Base-by-base conservation (phyloP, 2,113 vertebrate species). In the Campylomormyrus numenius region DNA sequence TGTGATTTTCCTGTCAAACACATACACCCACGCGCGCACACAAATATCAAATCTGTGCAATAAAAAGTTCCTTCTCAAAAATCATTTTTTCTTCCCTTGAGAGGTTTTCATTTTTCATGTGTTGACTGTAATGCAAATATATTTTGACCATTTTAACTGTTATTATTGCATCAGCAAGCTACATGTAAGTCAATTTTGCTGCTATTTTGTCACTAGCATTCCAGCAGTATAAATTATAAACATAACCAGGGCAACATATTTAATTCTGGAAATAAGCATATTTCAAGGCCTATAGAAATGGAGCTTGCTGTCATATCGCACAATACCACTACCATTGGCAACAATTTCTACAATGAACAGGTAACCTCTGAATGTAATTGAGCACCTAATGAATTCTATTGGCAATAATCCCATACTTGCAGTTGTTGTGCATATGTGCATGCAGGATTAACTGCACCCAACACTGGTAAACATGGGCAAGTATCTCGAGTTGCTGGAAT, bases 31-130 rank as follows among this genome's bases (percentile, higher is more conserved):
- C 83, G 46, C 42, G 19, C 17, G 9, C 42, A n/a, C 83, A 46
- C 42, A 46, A 39, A 85, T 42, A 46, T 85, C 83, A 85, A 85
- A 46, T 48, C 45, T 91, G 93, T 90, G 83, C 62, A 89, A 90
- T 93, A 93, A 94, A 94, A 93, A 92, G 92, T 83, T 80, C 83
- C 90, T 92, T 91, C 90, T 92, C 90, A 85, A 85, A 9, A 85
- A 85, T 85, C 15, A 4, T 85, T 85, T 46, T 46, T 85, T 48
- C 24, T 84, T 84, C 83, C 83, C 39, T 48, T 85, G 83, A 42
- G 74, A 80, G 74, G 35, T 48, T 85, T 85, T 85, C 45, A 48
- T 24, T 85, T 85, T 85, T 85, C 83, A 45, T 85, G 74, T 80
- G 31, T 80, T 80, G 74, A 80, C 74, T 85, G 83, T 85, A 85